Percentiles rank a stretch among this genome's conserved stretches.
Conservation (phyloP, 2,113 vertebrate species). For the Egretta garzetta region DNA sequence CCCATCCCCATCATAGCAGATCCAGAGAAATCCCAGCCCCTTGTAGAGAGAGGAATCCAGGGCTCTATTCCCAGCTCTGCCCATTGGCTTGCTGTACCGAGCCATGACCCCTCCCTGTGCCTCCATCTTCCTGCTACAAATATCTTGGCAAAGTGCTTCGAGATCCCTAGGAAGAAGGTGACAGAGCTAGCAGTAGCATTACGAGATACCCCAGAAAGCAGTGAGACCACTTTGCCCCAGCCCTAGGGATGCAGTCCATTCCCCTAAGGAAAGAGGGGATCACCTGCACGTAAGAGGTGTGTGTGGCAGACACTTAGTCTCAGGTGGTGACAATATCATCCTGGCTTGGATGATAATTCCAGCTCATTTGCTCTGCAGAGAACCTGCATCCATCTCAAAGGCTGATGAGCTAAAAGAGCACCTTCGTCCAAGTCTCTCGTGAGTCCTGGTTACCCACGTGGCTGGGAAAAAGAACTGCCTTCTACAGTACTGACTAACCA, state of each 20-base stretch:
- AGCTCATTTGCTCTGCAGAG: background rate
- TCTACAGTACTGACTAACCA: background rate
- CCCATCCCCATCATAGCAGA: conserved; percentile 6
- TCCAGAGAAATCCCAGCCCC: conserved; percentile 39
- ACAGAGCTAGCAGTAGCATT: background rate
- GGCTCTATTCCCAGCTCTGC: conserved; percentile 43
- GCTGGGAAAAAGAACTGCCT: background rate
- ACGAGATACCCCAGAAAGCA: background rate
- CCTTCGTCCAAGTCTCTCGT: background rate
- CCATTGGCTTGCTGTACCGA: conserved; percentile 64
- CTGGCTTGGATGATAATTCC: background rate
- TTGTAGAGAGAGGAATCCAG: background rate
- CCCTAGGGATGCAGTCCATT: background rate
- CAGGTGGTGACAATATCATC: background rate
- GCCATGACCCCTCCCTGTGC: conserved; percentile 45
- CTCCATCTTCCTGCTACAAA: conserved; percentile 27
- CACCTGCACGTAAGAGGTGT: background rate
- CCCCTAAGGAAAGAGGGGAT: background rate
- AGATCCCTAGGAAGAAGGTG: conserved; percentile 48
- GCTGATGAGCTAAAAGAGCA: background rate
- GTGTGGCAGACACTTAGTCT: background rate
- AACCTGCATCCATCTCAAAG: background rate
- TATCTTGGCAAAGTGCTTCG: conserved; percentile 60
- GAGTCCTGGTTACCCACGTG: background rate
- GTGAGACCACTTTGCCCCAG: conserved; percentile 13